Conservation (phyloP, 2,113 vertebrate species). For the Neotragus moschatus region DNA sequence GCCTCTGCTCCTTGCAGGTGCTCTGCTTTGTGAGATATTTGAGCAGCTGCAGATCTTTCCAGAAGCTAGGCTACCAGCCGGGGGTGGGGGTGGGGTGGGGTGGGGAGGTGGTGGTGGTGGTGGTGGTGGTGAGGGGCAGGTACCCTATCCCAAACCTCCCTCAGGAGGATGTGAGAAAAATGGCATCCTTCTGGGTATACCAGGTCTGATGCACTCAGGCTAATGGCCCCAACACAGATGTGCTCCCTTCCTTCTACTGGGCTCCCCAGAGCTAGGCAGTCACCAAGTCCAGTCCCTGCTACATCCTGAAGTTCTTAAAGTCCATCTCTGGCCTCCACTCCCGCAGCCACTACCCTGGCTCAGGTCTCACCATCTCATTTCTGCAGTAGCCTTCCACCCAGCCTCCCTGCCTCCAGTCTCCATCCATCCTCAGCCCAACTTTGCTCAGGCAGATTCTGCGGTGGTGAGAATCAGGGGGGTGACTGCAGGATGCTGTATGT, state of each 20-base stretch:
- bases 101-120: fast-evolving
- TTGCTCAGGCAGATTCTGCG: background rate
- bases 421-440: background rate
- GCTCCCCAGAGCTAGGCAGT: background rate
- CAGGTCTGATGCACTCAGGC: background rate
- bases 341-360: background rate
- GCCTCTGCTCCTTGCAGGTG: fast-evolving
- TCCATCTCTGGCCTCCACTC: background rate
- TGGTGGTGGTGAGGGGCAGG: background rate
- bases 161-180: conserved; percentile 89
- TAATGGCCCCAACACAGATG: background rate
- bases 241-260: background rate
- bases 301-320: background rate
- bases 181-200: conserved; percentile 84
- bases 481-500: background rate
- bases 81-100: too few species aligned
- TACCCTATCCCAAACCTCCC: background rate
- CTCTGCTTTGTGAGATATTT: background rate
- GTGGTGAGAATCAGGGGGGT: background rate
- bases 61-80: background rate
- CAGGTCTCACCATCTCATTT: background rate
- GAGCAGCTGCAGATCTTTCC: background rate
- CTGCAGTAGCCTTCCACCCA: background rate
- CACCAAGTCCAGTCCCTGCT: background rate
- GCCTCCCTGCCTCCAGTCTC: background rate